A percentile compares a stretch with the other conserved stretches of the same genome.
These are phyloP conservation scores for Eurosta solidaginis DNA, from an alignment of 1,140 invertebrate genomes.

Conservation along the genomic window DNA sequence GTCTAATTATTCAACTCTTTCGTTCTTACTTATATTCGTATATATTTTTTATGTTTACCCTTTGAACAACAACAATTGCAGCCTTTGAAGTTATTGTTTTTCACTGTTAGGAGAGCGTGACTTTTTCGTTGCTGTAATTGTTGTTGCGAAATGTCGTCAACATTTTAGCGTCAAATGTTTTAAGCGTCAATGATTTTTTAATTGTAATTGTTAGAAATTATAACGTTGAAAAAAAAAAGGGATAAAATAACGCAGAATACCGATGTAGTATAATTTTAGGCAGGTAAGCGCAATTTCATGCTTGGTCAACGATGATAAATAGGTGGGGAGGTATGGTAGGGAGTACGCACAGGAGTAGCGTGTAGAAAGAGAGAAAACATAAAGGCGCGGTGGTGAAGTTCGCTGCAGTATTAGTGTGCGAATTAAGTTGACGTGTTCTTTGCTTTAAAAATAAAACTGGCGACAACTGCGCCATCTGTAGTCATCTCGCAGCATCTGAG, in stretches of 20 bases:
- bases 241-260: too few species aligned
- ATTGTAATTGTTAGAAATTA: slow-evolving; percentile 49
- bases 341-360: too few species aligned
- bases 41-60: background rate
- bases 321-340: too few species aligned
- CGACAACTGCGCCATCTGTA: background rate
- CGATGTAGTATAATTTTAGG: too few species aligned
- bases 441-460: slow-evolving; percentile 5
- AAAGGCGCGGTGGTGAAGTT: too few species aligned
- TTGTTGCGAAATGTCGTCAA: background rate
- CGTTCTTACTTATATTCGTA: background rate
- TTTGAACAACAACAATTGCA: slow-evolving; percentile 16
- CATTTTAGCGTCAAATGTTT: slow-evolving; percentile 4
- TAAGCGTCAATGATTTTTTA: slow-evolving; percentile 56
- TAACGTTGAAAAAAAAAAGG: background rate
- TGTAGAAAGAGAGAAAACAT: background rate
- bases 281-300: slow-evolving; percentile 8
- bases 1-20: slow-evolving; percentile 28
- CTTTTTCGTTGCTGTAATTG: background rate
- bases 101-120: slow-evolving; percentile 1
- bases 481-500: background rate
- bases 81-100: slow-evolving; percentile 22
- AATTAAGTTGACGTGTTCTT: background rate
- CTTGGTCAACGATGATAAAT: background rate
- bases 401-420: background rate